Evolutionary conservation across 2,113 vertebrate species (phyloP).

Genomic region (Manacus vitellinus): DNA sequence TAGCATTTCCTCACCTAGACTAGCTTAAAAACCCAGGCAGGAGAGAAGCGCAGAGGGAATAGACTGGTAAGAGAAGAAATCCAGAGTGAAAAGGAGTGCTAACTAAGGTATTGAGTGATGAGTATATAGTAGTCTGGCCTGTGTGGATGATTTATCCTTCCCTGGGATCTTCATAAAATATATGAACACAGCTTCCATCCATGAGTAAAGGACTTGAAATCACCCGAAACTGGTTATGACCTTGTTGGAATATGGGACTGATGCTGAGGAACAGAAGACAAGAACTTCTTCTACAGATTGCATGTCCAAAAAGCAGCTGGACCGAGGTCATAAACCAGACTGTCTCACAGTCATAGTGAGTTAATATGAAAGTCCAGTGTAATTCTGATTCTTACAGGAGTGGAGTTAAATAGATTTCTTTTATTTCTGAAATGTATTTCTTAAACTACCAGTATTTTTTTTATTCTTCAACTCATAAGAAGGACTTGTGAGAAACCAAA

Average conservation of each 20-base stretch:
- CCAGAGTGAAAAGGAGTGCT: not conserved
- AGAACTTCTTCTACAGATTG: not conserved
- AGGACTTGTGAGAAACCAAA: not conserved
- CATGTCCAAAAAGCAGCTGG: not conserved
- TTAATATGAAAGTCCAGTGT: not conserved
- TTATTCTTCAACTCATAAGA: not conserved
- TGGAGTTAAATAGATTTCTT: not conserved
- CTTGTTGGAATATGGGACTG: not conserved
- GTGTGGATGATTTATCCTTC: not conserved
- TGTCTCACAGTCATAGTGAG: not conserved
- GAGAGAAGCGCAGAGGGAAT: not conserved
- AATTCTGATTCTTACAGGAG: not conserved
- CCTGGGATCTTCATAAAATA: not conserved
- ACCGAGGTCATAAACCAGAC: not conserved
- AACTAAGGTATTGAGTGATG: not conserved
- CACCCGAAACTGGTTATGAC: not conserved
- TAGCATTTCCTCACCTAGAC: not conserved
- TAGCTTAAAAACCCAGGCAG: not conserved
- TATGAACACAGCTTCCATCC: not conserved
- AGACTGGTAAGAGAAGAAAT: not conserved
- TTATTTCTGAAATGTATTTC: not conserved
- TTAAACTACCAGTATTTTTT: not conserved
- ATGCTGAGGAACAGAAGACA: not conserved
- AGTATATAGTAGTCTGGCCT: not conserved
- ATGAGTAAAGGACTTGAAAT: not conserved